phyloP scores from a whole-genome alignment of 2,888 invertebrate species.

The Lasioglossum villosulum region DNA sequence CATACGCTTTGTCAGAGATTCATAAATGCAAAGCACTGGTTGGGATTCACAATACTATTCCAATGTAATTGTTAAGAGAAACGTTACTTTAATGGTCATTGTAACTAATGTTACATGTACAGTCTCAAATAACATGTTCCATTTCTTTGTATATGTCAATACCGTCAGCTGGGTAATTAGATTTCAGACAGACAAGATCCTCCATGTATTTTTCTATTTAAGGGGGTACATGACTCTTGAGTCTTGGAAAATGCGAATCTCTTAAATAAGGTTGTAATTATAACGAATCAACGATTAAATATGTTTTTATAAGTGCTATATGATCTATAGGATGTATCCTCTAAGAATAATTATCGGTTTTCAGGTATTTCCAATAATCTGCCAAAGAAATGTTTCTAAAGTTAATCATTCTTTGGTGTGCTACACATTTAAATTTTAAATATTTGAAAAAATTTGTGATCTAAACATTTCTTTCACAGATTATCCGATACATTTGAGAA shows the following conservation, averaged over 20 bases:
- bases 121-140: slow-evolving; percentile 50
- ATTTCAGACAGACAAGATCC: slow-evolving; percentile 36
- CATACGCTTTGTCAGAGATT: slow-evolving; percentile 35
- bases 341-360: background rate
- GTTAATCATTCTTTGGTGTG: background rate
- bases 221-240: slow-evolving; percentile 60
- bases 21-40: slow-evolving; percentile 40
- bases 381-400: background rate
- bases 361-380: background rate
- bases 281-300: slow-evolving; percentile 25
- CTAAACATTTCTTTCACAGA: background rate
- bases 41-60: slow-evolving; percentile 53
- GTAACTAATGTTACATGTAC: slow-evolving; percentile 54
- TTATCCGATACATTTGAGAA: background rate
- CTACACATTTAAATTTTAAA: background rate
- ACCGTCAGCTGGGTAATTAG: slow-evolving; percentile 41
- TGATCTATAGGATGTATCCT: background rate
- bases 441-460: background rate
- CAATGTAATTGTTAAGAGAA: slow-evolving; percentile 45
- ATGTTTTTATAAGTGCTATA: slow-evolving; percentile 46
- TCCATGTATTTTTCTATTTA: slow-evolving; percentile 61
- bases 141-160: slow-evolving; percentile 54
- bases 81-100: slow-evolving; percentile 54
- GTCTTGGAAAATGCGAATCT: slow-evolving; percentile 36
- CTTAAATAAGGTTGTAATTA: slow-evolving; percentile 38